A percentile compares a stretch with the other conserved stretches of the same genome.
Conservation (phyloP, 2,888 invertebrate genomes). For the Volucella zonaria region DNA sequence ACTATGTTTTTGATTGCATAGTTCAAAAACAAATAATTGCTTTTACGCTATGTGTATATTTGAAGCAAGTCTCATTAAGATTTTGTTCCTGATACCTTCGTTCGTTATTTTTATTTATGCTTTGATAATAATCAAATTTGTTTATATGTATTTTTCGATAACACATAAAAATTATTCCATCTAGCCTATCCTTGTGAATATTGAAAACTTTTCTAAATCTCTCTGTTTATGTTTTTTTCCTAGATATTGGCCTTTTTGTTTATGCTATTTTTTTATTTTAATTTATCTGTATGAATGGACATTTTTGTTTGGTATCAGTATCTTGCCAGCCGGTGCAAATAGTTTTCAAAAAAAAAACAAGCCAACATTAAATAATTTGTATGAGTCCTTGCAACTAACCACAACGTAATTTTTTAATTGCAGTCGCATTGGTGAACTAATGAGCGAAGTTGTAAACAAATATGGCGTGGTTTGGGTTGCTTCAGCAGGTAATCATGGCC, state of each 20-base stretch:
- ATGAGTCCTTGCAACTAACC: conserved; percentile 66
- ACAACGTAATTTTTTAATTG: conserved; percentile 75
- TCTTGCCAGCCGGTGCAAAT: conserved; percentile 36
- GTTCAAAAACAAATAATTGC: no score
- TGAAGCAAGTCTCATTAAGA: no score
- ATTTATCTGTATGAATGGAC: conserved; percentile 25
- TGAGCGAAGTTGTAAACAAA: conserved; percentile 94
- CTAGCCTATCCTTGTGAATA: conserved; percentile 13
- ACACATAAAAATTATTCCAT: conserved; percentile 14
- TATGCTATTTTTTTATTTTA: conserved; percentile 3
- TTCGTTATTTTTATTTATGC: no score
- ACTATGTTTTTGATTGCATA: no score
- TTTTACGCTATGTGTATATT: no score
- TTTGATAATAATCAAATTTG: not conserved
- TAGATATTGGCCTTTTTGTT: conserved; percentile 2
- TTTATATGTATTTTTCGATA: conserved; percentile 19
- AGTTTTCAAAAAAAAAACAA: conserved; percentile 24
- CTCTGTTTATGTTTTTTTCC: conserved; percentile 41
- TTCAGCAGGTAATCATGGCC: conserved; percentile 94
- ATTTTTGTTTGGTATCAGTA: conserved; percentile 48
- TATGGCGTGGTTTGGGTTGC: conserved; percentile 96
- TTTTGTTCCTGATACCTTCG: no score
- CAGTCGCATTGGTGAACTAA: conserved; percentile 92
- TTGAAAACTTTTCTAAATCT: conserved; percentile 20
- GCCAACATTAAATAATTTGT: conserved; percentile 53